Evolutionary conservation across 1,140 invertebrate species (phyloP).

Genomic region (Drosophila fuyamai): DNA sequence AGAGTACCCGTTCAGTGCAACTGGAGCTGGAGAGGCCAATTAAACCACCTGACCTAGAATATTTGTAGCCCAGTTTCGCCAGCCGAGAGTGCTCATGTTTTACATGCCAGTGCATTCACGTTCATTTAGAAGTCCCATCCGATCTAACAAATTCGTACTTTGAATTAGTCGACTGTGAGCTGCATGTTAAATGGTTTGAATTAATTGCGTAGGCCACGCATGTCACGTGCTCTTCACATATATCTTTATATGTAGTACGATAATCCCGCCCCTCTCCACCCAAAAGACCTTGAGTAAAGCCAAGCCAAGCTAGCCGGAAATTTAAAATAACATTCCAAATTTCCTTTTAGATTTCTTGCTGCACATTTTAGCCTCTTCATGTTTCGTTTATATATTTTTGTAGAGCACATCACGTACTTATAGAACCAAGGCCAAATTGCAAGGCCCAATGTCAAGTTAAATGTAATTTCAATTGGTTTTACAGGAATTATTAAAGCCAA

Average conservation of each 20-base stretch:
- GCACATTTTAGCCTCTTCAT: background rate
- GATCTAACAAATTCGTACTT: slow-evolving; percentile 49
- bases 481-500: slow-evolving; percentile 2
- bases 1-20: slow-evolving; percentile 15
- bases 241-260: background rate
- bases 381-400: slow-evolving; percentile 6
- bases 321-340: slow-evolving; percentile 15
- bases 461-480: slow-evolving; percentile 14
- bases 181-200: slow-evolving; percentile 69
- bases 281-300: slow-evolving; percentile 19
- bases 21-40: slow-evolving; percentile 51
- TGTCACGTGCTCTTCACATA: slow-evolving; percentile 56
- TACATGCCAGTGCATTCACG: slow-evolving; percentile 15
- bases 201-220: slow-evolving; percentile 72
- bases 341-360: slow-evolving; percentile 7
- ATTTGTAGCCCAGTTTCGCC: slow-evolving; percentile 64
- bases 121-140: background rate
- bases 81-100: slow-evolving; percentile 22
- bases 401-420: slow-evolving; percentile 33
- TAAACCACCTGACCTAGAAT: slow-evolving; percentile 73
- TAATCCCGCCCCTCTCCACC: background rate
- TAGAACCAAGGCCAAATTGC: slow-evolving; percentile 5
- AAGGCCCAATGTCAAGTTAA: slow-evolving; percentile 20
- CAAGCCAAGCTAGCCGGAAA: slow-evolving; percentile 33
- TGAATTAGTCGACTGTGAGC: slow-evolving; percentile 42